phyloP scores from a whole-genome alignment of 2,797 vertebrate genomes.

The Lemur catta region DNA sequence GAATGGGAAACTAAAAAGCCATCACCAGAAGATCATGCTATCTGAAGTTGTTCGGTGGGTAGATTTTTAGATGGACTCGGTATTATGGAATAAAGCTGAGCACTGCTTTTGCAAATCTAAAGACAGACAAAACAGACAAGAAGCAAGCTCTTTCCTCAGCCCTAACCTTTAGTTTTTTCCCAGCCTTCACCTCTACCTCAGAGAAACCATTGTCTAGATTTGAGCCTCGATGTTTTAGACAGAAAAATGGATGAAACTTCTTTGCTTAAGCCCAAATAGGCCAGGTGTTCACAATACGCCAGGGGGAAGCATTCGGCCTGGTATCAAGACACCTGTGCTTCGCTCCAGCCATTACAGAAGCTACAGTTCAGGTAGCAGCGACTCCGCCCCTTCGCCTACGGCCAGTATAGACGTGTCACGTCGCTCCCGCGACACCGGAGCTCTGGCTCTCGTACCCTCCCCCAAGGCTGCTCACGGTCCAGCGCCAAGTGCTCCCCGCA shows the following conservation, averaged over 20 bases:
- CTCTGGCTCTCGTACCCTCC: not conserved
- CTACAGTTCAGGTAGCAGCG: accelerated
- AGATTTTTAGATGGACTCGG: not conserved
- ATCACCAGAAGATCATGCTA: not conserved
- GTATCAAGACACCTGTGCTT: not conserved
- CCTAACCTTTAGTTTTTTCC: not conserved
- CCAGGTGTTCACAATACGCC: not conserved
- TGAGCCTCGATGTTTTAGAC: not conserved
- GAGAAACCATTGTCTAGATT: not conserved
- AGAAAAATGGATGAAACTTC: not conserved
- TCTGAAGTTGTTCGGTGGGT: not conserved
- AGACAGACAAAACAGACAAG: not conserved
- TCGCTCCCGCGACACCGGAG: accelerated
- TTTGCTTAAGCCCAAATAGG: not conserved
- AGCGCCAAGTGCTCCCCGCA: accelerated
- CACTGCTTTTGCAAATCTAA: not conserved
- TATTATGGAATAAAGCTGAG: not conserved
- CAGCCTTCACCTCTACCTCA: not conserved
- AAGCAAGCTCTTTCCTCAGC: not conserved
- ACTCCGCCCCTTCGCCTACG: not conserved
- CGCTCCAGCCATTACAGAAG: not conserved
- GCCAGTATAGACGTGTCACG: no score
- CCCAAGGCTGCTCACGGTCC: not conserved
- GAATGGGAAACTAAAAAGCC: not conserved
- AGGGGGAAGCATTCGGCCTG: accelerated